These are phyloP conservation scores for Polypedilum pembai DNA, from an alignment of 1,140 invertebrate genomes.

Conservation along the genomic window DNA sequence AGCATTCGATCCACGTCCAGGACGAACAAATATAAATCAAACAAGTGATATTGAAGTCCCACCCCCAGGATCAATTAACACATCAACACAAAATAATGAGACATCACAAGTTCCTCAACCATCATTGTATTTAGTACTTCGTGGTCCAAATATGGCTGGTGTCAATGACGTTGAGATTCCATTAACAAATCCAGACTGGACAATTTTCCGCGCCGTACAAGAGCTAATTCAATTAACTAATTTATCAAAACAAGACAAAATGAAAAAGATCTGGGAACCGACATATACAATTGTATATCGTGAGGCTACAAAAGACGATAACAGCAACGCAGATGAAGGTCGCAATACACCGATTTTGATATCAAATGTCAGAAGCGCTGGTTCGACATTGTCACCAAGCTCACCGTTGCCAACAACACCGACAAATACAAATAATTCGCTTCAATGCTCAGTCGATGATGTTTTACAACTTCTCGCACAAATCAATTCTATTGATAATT, in stretches of 20 bases:
- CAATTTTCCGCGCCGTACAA: conserved; percentile 88
- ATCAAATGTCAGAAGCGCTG: conserved; percentile 45
- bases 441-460: conserved; percentile 70
- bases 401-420: conserved; percentile 42
- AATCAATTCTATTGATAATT: conserved; percentile 62
- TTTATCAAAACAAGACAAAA: conserved; percentile 69
- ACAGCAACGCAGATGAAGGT: conserved; percentile 49
- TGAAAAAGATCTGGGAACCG: conserved; percentile 87
- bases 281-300: conserved; percentile 78
- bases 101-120: conserved; percentile 53
- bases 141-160: conserved; percentile 70
- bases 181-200: conserved; percentile 72
- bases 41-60: conserved; percentile 89
- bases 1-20: conserved; percentile 96
- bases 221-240: conserved; percentile 69
- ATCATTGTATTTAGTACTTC: conserved; percentile 58
- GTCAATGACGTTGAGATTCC: conserved; percentile 78
- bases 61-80: conserved; percentile 54
- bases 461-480: conserved; percentile 73
- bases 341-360: conserved; percentile 50
- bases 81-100: conserved; percentile 38
- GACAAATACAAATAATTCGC: conserved; percentile 45
- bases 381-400: conserved; percentile 47
- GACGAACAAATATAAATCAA: conserved; percentile 96
- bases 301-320: conserved; percentile 49